Evolutionary conservation across 2,113 vertebrate genomes (phyloP).

Genomic region (Ailurus styani): DNA sequence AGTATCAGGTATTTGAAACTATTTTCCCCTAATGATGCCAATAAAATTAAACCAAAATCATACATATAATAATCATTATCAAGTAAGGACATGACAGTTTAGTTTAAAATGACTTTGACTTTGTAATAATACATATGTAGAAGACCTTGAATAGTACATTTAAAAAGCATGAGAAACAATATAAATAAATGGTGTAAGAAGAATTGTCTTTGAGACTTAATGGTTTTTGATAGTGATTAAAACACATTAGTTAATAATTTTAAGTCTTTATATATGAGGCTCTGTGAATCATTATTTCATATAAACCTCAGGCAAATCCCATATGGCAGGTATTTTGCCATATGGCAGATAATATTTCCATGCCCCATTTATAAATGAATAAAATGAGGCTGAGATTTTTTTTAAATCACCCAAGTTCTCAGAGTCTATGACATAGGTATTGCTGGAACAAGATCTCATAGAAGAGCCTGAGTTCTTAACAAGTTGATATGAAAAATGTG

Average conservation of each 20-base stretch:
- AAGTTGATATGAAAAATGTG: too few species aligned
- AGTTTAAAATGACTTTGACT: background rate
- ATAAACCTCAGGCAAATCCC: background rate
- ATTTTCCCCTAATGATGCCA: background rate
- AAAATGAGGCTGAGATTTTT: background rate
- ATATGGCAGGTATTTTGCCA: background rate
- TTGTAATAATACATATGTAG: background rate
- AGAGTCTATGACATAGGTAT: background rate
- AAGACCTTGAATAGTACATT: background rate
- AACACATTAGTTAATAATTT: background rate
- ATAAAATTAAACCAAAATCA: background rate
- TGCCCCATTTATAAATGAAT: background rate
- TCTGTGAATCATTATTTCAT: background rate
- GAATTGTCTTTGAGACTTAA: background rate
- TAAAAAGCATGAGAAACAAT: background rate
- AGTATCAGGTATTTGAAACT: background rate
- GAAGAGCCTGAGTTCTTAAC: background rate
- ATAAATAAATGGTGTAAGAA: background rate
- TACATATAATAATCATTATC: background rate
- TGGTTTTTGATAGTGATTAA: background rate
- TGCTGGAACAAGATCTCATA: background rate
- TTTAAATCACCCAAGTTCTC: background rate
- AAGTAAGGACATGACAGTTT: background rate
- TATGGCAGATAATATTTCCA: background rate
- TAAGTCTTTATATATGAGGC: background rate